phyloP scores from a whole-genome alignment of 2,888 invertebrate genomes.

The Synanthedon tipuliformis region DNA sequence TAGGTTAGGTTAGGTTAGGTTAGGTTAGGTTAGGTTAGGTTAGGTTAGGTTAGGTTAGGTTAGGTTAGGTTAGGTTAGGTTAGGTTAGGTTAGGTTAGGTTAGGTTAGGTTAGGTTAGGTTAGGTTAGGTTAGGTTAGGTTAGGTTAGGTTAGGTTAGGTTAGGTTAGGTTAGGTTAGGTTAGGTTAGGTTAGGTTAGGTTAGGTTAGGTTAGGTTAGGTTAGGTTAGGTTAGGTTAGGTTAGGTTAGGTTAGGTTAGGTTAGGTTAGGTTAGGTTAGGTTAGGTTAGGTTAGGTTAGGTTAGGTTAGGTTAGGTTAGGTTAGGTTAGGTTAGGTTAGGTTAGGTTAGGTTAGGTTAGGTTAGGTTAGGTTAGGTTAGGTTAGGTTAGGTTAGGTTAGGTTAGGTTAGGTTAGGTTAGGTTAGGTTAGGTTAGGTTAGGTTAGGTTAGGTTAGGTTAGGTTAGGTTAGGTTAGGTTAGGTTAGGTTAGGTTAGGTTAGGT shows the following conservation, averaged over 20 bases:
- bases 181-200: conserved; percentile 18
- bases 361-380: conserved; percentile 21
- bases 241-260: conserved; percentile 20
- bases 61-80: conserved; percentile 16
- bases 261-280: conserved; percentile 19
- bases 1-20: conserved; percentile 12
- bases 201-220: conserved; percentile 20
- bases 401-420: conserved; percentile 25
- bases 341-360: conserved; percentile 13
- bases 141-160: conserved; percentile 18
- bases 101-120: conserved; percentile 19
- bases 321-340: conserved; percentile 22
- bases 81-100: conserved; percentile 19
- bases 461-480: conserved; percentile 11
- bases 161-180: conserved; percentile 18
- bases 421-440: conserved; percentile 21
- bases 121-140: conserved; percentile 22
- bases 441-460: conserved; percentile 10
- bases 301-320: conserved; percentile 20
- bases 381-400: conserved; percentile 28
- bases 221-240: conserved; percentile 20
- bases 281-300: conserved; percentile 21
- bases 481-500: conserved; percentile 9
- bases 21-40: conserved; percentile 16
- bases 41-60: conserved; percentile 14